Evolutionary conservation across 2,797 vertebrate genomes (phyloP).

Genomic region (Falco biarmicus): DNA sequence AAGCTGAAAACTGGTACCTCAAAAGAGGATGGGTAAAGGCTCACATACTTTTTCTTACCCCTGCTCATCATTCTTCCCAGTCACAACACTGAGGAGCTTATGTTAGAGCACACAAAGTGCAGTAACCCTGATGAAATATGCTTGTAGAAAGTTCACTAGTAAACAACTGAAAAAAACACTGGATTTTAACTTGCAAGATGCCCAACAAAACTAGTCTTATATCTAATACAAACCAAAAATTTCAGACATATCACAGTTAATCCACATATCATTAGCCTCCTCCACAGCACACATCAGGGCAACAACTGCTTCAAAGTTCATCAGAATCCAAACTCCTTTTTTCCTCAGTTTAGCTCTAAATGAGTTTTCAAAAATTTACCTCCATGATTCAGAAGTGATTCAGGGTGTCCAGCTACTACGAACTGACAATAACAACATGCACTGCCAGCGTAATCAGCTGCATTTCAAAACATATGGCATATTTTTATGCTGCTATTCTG

Average conservation of each 20-base stretch:
- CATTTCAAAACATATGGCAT: neutral
- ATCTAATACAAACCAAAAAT: neutral
- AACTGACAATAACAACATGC: neutral
- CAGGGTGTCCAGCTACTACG: neutral
- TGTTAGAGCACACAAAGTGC: neutral
- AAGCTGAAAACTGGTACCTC: neutral
- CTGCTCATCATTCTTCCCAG: neutral
- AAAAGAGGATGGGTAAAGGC: neutral
- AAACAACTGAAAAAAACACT: neutral
- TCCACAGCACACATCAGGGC: neutral
- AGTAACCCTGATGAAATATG: neutral
- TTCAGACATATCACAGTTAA: neutral
- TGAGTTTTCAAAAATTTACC: neutral
- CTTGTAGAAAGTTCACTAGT: neutral
- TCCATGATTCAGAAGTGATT: neutral
- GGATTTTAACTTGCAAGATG: neutral
- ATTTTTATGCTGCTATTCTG: neutral
- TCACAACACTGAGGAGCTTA: neutral
- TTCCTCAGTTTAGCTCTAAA: neutral
- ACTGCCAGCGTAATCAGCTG: neutral
- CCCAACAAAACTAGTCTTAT: neutral
- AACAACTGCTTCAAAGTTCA: neutral
- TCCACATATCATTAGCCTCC: neutral
- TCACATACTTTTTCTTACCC: neutral
- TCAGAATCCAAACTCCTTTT: neutral